These are phyloP conservation scores for Brachionus calyciflorus DNA, from an alignment of 1,140 invertebrate genomes.

Conservation along the genomic window DNA sequence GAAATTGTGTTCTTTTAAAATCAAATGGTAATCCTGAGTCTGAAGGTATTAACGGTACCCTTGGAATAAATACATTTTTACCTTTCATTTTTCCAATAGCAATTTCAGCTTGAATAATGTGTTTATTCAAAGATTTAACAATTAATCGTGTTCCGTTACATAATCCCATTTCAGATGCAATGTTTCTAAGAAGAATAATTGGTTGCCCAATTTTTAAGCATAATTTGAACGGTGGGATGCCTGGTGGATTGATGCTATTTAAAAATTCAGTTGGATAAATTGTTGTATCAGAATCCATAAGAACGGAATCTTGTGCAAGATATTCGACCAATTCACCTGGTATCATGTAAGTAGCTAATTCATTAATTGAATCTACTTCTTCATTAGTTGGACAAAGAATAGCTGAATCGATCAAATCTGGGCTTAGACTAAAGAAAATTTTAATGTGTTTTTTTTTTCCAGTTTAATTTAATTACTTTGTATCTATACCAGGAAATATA, in stretches of 20 bases:
- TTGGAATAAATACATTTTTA: slow-evolving; percentile 50
- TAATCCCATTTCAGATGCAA: slow-evolving; percentile 51
- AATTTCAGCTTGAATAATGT: slow-evolving; percentile 50
- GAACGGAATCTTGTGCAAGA: neutral
- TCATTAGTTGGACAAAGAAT: slow-evolving; percentile 5
- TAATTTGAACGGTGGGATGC: slow-evolving; percentile 58
- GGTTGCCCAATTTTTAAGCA: slow-evolving; percentile 54
- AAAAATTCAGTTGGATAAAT: slow-evolving; percentile 57
- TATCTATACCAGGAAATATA: too few species aligned
- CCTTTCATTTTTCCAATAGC: slow-evolving; percentile 44
- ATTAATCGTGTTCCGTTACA: slow-evolving; percentile 58
- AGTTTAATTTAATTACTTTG: too few species aligned
- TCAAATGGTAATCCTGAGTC: slow-evolving; percentile 52
- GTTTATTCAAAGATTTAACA: slow-evolving; percentile 49
- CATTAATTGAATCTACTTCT: slow-evolving; percentile 20
- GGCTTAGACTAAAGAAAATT: neutral
- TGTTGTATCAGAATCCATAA: neutral
- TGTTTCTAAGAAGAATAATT: slow-evolving; percentile 59
- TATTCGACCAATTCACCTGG: slow-evolving; percentile 19
- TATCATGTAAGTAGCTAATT: neutral
- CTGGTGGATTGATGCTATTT: slow-evolving; percentile 53
- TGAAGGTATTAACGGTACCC: slow-evolving; percentile 49
- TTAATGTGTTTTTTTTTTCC: too few species aligned
- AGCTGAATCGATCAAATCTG: neutral
- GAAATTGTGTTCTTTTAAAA: slow-evolving; percentile 63